Evolutionary conservation across 2,888 invertebrate species (phyloP).

Genomic region (Cylindroiulus punctatus): DNA sequence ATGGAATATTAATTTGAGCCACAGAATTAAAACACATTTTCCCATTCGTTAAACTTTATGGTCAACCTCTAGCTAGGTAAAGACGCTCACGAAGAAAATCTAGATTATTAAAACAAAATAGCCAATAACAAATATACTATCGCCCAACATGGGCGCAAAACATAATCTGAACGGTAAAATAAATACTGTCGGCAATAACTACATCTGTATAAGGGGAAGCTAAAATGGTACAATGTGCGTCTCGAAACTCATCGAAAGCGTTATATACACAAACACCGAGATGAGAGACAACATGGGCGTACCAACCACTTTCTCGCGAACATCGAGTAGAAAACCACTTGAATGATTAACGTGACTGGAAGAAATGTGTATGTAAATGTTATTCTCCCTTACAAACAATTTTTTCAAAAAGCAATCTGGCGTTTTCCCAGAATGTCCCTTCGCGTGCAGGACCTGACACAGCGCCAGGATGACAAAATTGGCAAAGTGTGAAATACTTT

Average conservation of each 20-base stretch:
- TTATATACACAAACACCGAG: slow-evolving; percentile 17
- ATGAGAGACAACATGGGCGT: not conserved
- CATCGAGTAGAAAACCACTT: slow-evolving; percentile 19
- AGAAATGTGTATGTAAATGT: not conserved
- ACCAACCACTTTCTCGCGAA: not conserved
- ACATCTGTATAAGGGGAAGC: not conserved
- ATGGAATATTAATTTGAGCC: not conserved
- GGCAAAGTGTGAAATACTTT: not conserved
- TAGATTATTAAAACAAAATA: not conserved
- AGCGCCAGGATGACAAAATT: not conserved
- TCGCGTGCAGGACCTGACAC: not conserved
- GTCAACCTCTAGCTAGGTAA: not conserved
- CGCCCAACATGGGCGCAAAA: not conserved
- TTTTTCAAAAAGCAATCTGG: not conserved
- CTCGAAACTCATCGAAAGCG: not conserved
- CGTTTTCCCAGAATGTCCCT: not conserved
- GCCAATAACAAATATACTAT: not conserved
- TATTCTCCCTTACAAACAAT: not conserved
- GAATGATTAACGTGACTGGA: not conserved
- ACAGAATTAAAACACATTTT: not conserved
- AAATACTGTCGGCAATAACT: slow-evolving; percentile 31
- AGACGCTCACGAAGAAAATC: not conserved
- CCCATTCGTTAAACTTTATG: not conserved
- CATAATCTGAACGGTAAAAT: not conserved
- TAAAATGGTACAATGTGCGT: not conserved